Base-by-base conservation (phyloP, 1,140 invertebrate genomes). In the Wasmannia auropunctata region DNA sequence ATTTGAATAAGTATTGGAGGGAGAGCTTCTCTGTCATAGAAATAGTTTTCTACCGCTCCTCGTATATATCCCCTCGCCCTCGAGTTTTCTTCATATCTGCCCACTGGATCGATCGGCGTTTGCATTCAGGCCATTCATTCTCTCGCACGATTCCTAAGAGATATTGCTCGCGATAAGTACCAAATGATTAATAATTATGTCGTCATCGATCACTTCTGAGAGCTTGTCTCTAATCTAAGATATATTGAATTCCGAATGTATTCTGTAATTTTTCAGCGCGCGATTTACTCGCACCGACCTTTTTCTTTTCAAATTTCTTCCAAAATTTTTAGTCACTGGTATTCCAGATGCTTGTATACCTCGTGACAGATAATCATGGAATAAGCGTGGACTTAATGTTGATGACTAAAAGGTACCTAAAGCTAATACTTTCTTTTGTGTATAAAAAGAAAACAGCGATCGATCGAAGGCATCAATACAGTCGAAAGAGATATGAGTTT, bases 101-200 rank as follows among this genome's bases (percentile, higher is more conserved):
- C 8, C 31, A 22, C 8, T 16, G 40, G 62, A 69, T 74, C 67
- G 69, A 83, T 58, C 67, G 37, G 28, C 51, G 67, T 72, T 83
- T 74, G 37, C 51, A 60, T 79, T 65, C 43, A 67, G 31, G 28
- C 49, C 43, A 40, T 63, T 77, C 22, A 51, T 77, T 77, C 56
- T 62, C 46, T 16, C 16, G 10, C 43, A 34, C 28, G 54, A 60
- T 72, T 81, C 25, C 40, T 40, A 60, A 34, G 79, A 83, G 79
- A 83, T 83, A 83, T 74, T 34, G n/a, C 37, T 46, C 34, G 65
- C 65, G 67, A 60, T 83, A 83, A 81, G n/a, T 46, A 37, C 25
- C 10, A 43, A 70, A 72, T 74, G 51, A 83, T 83, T 83, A 83
- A 83, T 72, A 83, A 83, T 83, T 83, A 83, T 58, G 51, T 60